Evolutionary conservation across 2,113 vertebrate species (phyloP), one percentile per base, ranked within the genome.

Genomic region (Odontophorus gujanensis): DNA sequence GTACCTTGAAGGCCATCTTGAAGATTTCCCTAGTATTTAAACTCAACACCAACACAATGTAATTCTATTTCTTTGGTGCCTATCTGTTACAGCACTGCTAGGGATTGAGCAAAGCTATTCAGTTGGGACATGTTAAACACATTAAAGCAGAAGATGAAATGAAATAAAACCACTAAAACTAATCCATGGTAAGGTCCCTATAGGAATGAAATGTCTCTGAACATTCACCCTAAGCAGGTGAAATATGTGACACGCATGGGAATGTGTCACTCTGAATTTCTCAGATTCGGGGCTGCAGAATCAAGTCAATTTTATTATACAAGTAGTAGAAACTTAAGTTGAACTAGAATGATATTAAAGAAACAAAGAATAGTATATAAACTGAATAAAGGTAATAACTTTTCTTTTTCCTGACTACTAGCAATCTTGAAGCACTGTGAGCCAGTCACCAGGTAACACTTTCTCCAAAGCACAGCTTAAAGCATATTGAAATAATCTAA

Each of bases 61-160:
- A 97, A 89, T 87, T 92, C 50, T 90, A 69, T 93, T 84, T 90
- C 91, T 88, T 95, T 72, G 65, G 32, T 6, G 30, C 45, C 94
- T 96, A 47, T 83, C 68, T 93, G 45, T 61, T 77, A 76, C n/a
- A 71, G 62, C n/a, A 92, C 67, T 59, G 24, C 42, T 67, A 87
- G 48, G 48, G 19, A 34, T 82, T 80, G 81, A 92, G 91, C 63
- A 45, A 53, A 96, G 19, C 58, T 89, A 86, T 59, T 81, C 53
- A 69, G 81, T 82, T 89, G 95, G 96, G 87, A 89, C 32, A 82
- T 80, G 87, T 57, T 69, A 94, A 95, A 76, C 22, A 79, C 38
- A 87, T 84, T 94, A 94, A 87, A 92, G 72, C 43, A 78, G 66
- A 90, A 92, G 77, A 95, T 91, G 87, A 96, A 95, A 84, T 62